A percentile compares a stretch with the other conserved stretches of the same genome.
Conservation (phyloP, 2,888 invertebrate genomes). For the Sthenelais limicola region DNA sequence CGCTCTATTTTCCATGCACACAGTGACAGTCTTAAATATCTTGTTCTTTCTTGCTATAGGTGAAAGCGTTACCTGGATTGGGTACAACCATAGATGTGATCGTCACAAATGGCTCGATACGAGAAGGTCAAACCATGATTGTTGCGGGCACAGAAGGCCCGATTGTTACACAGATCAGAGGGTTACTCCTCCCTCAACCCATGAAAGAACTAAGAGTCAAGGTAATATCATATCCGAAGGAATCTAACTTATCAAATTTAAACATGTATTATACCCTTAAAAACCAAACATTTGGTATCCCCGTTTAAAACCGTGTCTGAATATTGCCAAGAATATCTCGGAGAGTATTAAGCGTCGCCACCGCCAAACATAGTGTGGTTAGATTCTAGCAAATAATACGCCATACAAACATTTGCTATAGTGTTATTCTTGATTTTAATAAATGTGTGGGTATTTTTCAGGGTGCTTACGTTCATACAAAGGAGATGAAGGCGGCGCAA, state of each 20-base stretch:
- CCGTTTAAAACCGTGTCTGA: too few relatives aligned
- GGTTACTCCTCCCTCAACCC: conserved; percentile 97
- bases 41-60: conserved; percentile 71
- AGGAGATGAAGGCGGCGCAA: conserved; percentile 95
- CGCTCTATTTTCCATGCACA: not conserved
- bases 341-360: too few relatives aligned
- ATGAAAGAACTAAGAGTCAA: conserved; percentile 97
- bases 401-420: too few relatives aligned
- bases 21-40: not conserved
- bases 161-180: conserved; percentile 96
- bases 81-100: conserved; percentile 98
- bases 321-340: too few relatives aligned
- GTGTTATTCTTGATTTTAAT: too few relatives aligned
- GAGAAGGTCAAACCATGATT: conserved; percentile 94
- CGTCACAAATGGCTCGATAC: conserved; percentile 94
- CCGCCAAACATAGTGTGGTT: too few relatives aligned
- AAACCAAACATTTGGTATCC: too few relatives aligned
- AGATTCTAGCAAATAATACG: too few relatives aligned
- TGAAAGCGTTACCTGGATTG: conserved; percentile 95
- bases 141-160: conserved; percentile 98
- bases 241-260: too few relatives aligned
- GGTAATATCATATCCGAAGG: too few relatives aligned
- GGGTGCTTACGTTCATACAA: conserved; percentile 88
- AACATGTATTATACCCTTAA: too few relatives aligned
- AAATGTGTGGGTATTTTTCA: conserved; percentile 60